phyloP scores from a whole-genome alignment of 2,113 vertebrate genomes.

The Dasyornis broadbenti region DNA sequence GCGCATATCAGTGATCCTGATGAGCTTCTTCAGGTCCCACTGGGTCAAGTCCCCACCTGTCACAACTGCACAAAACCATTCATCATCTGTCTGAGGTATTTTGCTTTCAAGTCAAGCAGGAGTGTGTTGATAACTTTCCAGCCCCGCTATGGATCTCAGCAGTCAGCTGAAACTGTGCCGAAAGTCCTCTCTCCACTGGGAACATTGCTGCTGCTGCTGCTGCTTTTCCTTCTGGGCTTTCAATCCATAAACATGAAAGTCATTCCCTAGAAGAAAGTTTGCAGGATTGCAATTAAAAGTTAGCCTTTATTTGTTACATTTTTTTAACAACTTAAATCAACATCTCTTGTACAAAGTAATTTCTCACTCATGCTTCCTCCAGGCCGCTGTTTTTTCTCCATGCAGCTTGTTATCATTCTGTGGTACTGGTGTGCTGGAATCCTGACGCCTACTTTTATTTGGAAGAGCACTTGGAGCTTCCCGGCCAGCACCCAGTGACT shows the following conservation, averaged over 20 bases:
- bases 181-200: background rate
- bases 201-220: background rate
- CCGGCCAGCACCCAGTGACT: background rate
- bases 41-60: rapidly evolving
- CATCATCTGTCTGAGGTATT: background rate
- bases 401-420: background rate
- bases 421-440: background rate
- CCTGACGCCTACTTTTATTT: background rate
- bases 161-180: background rate
- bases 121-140: background rate
- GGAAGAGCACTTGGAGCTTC: background rate
- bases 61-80: background rate
- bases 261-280: background rate
- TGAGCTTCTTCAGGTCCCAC: background rate
- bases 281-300: background rate
- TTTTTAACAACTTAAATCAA: background rate
- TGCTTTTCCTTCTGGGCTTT: background rate
- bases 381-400: background rate
- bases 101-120: background rate
- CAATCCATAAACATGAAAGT: background rate
- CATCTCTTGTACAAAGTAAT: background rate
- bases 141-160: background rate
- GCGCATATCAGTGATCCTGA: background rate
- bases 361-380: background rate
- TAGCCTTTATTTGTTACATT: background rate